Base-by-base conservation (phyloP, 2,888 invertebrate species). In the Drosophila dives region DNA sequence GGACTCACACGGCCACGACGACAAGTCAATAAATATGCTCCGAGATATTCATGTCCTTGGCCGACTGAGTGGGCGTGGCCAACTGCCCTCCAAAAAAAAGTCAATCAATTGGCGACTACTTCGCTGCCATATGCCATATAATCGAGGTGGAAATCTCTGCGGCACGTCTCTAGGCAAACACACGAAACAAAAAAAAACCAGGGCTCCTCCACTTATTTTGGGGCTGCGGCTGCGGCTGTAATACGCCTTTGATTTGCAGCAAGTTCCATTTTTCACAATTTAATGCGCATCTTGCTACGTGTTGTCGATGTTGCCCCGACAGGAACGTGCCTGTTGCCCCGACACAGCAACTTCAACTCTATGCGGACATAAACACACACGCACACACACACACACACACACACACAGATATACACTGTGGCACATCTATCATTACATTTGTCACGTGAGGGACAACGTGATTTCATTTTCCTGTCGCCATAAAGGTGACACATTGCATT, bases 371-470 rank as follows among this genome's bases (percentile, higher is more conserved):
- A 78, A 56, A 36, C 59, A 62, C 54, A 40, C 54, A 63, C 49
- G 38, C 48, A 62, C 42, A 8, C 10, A 23, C 33, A 40, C 42
- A 58, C 54, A 55, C 58, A 55, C 29, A 61, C 36, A 15, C 10
- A 34, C 26, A 49, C 40, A 58, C 48, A 56, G 51, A 53, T 50
- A 48, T 55, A 71, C 50, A 51, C 54, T 64, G 62, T 56, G 34
- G 55, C 26, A 49, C 53, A 88, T 88, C 80, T 89, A 89, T 88
- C 88, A 89, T 89, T 89, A 86, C 88, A 86, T 88, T 86, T 89
- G 88, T 87, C 90, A 89, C 89, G 89, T 89, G 88, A 84, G 78
- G 79, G 89, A 78, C 88, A 89, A 89, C 88, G 89, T 89, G 88
- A 88, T 88, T 88, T 89, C 86, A 89, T 88, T 88, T 87, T 85